phyloP scores from a whole-genome alignment of 2,888 invertebrate genomes.

The Drosophila siamana region DNA sequence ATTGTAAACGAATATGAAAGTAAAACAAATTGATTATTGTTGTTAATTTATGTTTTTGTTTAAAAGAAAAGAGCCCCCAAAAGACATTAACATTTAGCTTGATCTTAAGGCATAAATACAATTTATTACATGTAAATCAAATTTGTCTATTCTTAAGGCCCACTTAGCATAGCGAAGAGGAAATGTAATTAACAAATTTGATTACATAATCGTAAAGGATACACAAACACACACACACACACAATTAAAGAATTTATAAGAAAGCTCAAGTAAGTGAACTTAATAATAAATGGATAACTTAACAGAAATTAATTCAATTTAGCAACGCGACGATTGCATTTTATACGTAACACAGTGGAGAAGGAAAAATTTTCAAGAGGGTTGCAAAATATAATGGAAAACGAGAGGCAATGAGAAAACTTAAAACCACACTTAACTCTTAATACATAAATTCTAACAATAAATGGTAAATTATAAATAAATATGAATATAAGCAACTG shows the following conservation, averaged over 20 bases:
- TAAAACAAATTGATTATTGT: constrained; percentile 74
- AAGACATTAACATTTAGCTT: constrained; percentile 62
- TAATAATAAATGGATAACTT: constrained; percentile 63
- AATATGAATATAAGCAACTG: constrained; percentile 68
- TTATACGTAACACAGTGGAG: constrained; percentile 69
- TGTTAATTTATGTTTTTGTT: constrained; percentile 68
- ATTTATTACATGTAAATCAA: constrained; percentile 54
- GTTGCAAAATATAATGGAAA: constrained; percentile 7
- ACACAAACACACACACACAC: background rate
- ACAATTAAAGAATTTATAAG: constrained; percentile 69
- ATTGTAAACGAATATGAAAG: background rate
- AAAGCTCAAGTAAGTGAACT: constrained; percentile 58
- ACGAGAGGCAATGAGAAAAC: background rate
- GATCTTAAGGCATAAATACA: constrained; percentile 62
- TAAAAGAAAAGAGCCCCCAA: constrained; percentile 19
- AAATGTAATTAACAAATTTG: constrained; percentile 67
- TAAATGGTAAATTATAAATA: constrained; percentile 50
- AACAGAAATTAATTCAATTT: constrained; percentile 73
- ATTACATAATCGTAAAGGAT: constrained; percentile 36
- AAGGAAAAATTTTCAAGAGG: constrained; percentile 27
- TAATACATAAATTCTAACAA: constrained; percentile 50
- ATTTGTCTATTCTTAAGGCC: constrained; percentile 69
- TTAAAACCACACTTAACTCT: constrained; percentile 44
- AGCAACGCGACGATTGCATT: constrained; percentile 77
- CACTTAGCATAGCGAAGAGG: constrained; percentile 59